These are phyloP conservation scores for Telmatochromis bifrenatus DNA, from an alignment of 2,113 vertebrate species.

Conservation along the genomic window DNA sequence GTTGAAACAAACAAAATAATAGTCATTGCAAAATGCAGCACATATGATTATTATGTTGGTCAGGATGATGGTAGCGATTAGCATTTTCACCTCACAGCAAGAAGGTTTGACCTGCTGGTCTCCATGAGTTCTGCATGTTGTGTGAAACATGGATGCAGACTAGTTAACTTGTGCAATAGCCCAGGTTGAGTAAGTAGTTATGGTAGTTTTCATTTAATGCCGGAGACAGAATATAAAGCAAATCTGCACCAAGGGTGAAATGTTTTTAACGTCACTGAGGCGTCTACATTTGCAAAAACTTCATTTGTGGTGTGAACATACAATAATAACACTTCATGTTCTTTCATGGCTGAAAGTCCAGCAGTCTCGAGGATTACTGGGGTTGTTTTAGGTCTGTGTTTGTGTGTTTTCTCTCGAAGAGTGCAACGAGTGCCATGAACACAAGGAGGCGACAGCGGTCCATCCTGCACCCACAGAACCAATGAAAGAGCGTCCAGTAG, in stretches of 20 bases:
- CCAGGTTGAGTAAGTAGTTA: not conserved
- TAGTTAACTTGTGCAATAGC: not conserved
- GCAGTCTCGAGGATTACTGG: not conserved
- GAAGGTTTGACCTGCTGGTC: not conserved
- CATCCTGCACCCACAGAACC: not conserved
- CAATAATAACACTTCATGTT: not conserved
- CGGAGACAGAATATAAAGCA: not conserved
- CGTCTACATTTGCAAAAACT: not conserved
- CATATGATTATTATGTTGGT: not conserved
- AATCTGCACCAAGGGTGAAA: not conserved
- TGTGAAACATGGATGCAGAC: not conserved
- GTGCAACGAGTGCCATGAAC: conserved; percentile 60
- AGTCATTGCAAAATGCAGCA: not conserved
- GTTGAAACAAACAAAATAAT: not conserved
- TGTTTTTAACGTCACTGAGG: not conserved
- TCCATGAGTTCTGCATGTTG: not conserved
- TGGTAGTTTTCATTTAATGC: not conserved
- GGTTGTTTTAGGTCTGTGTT: not conserved
- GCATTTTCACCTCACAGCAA: not conserved
- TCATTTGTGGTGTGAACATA: not conserved
- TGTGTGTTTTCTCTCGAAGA: conserved; percentile 34
- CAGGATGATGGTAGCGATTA: not conserved
- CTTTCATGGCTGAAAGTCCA: not conserved
- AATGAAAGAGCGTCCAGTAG: conserved; percentile 73
- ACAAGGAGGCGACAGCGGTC: not conserved